These are phyloP conservation scores for Cololabis saira DNA, from an alignment of 2,113 vertebrate genomes.

Conservation along the genomic window DNA sequence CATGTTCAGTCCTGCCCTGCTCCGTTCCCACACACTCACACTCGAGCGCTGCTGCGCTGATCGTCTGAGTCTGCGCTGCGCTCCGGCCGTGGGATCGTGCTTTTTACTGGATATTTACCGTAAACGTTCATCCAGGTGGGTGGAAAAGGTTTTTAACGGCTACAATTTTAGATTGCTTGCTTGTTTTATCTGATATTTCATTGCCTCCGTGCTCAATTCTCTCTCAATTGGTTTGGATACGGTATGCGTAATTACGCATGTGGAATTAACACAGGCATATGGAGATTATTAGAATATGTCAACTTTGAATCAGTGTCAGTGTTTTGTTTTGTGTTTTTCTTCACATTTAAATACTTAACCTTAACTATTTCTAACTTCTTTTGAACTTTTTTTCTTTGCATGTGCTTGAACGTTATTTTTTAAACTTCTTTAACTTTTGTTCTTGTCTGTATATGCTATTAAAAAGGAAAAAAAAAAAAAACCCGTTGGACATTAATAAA, in stretches of 20 bases:
- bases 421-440: background rate
- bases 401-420: background rate
- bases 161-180: background rate
- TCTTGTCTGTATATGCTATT: background rate
- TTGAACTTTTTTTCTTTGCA: background rate
- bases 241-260: too few species aligned
- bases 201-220: background rate
- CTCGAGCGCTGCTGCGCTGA: conserved; percentile 31
- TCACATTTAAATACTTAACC: too few species aligned
- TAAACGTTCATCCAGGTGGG: conserved; percentile 2
- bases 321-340: too few species aligned
- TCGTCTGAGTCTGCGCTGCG: conserved; percentile 6
- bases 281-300: too few species aligned
- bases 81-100: conserved; percentile 9
- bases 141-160: background rate
- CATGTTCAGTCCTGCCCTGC: conserved; percentile 65
- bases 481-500: too few species aligned
- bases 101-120: conserved; percentile 29
- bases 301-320: too few species aligned
- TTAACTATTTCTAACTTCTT: too few species aligned
- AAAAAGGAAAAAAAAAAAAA: too few species aligned
- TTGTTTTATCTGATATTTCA: background rate
- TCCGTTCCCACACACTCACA: conserved; percentile 47
- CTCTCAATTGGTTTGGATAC: too few species aligned
- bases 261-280: too few species aligned